Percentiles rank a stretch among this genome's conserved stretches.
Conservation (phyloP, 2,113 vertebrate genomes). For the Camelus dromedarius region DNA sequence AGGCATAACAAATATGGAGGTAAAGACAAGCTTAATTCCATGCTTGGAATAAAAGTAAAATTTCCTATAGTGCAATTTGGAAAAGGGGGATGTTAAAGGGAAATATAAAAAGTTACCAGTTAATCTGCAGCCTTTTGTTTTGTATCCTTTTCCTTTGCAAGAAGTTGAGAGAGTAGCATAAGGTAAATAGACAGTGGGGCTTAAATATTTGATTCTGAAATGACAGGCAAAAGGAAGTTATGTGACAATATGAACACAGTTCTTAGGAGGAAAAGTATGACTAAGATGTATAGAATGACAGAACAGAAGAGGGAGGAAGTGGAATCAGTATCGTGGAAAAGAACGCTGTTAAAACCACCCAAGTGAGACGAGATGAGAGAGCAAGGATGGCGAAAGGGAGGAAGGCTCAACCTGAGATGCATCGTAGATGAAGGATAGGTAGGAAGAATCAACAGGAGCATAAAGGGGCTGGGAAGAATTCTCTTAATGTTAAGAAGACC, state of each 20-base stretch:
- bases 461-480: neutral
- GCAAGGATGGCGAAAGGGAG: rapidly evolving
- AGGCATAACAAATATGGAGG: neutral
- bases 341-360: neutral
- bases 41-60: slow-evolving; percentile 15
- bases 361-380: neutral
- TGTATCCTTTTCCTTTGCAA: neutral
- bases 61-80: neutral
- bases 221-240: neutral
- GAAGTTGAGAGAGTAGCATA: neutral
- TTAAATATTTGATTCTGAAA: neutral
- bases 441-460: neutral
- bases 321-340: neutral
- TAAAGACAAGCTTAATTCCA: neutral
- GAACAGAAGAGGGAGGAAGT: neutral
- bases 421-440: neutral
- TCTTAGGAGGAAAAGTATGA: neutral
- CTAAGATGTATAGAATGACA: neutral
- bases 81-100: neutral
- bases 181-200: neutral
- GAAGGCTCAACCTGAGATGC: neutral
- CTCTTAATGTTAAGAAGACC: neutral
- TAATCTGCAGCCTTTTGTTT: neutral
- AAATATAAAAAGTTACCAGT: neutral
- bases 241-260: neutral